phyloP scores from a whole-genome alignment of 2,888 invertebrate species.

The Eurytoma californica region DNA sequence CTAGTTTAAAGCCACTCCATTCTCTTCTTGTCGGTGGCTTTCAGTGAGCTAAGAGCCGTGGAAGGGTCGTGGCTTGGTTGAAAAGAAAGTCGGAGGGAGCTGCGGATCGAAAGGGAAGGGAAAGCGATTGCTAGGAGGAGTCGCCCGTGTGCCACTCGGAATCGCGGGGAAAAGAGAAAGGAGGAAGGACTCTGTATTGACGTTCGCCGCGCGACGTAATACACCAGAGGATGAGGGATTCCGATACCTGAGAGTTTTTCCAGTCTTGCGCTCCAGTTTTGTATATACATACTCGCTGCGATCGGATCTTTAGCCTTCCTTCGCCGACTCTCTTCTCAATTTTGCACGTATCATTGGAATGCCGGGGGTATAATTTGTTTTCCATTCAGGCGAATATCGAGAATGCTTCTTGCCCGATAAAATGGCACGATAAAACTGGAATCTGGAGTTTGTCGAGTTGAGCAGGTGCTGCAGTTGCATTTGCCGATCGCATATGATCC shows the following conservation, averaged over 20 bases:
- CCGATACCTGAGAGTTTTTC: conserved; percentile 4
- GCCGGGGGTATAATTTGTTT: conserved; percentile 38
- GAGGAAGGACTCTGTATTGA: conserved; percentile 31
- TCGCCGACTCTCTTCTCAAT: background rate
- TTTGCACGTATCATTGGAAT: conserved; percentile 14
- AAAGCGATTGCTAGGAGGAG: conserved; percentile 8
- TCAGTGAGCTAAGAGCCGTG: conserved; percentile 40
- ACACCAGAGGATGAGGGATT: conserved; percentile 2
- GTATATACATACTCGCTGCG: background rate
- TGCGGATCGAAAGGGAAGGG: conserved; percentile 26
- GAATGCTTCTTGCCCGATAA: background rate
- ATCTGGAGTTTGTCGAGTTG: background rate
- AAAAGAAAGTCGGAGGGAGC: conserved; percentile 31
- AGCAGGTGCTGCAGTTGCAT: too few species aligned
- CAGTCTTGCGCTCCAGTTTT: background rate
- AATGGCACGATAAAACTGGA: conserved; percentile 5
- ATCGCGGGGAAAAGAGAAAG: conserved; percentile 14
- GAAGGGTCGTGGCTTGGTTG: conserved; percentile 26
- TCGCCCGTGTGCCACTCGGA: background rate
- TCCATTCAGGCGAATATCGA: conserved; percentile 19
- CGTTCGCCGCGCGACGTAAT: conserved; percentile 29
- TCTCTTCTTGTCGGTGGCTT: conserved; percentile 39
- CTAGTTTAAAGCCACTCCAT: conserved; percentile 45
- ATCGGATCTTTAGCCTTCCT: background rate
- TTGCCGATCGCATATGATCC: too few species aligned